A percentile compares a stretch with the other conserved stretches of the same genome.
Evolutionary conservation across 37 sponge, comb jelly and placozoan genomes (phyloP).

Genomic region (Lycopodina hypogea): DNA sequence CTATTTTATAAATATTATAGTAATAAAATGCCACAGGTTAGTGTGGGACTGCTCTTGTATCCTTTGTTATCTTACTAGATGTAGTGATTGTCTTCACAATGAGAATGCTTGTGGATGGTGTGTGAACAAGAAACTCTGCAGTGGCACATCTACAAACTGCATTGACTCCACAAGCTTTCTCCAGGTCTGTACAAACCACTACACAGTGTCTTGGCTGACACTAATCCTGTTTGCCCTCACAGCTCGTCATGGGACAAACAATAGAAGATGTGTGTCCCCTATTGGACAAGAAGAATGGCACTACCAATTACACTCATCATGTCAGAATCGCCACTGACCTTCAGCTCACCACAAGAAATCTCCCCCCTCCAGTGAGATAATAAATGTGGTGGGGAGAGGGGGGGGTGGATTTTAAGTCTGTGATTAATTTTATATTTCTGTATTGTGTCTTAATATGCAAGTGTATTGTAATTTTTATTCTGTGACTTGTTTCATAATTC

Average conservation of each 20-base stretch:
- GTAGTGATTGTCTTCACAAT: conserved; percentile 47
- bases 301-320: conserved; percentile 32
- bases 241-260: not conserved
- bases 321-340: conserved; percentile 16
- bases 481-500: no score
- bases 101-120: conserved; percentile 61
- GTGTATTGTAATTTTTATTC: no score
- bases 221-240: not conserved
- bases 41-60: no score
- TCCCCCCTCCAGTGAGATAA: conserved; percentile 17
- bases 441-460: no score
- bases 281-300: not conserved
- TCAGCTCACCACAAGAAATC: conserved; percentile 30
- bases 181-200: not conserved
- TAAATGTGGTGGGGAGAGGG: no score
- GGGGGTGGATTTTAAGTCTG: no score
- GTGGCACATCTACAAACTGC: conserved; percentile 25
- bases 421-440: no score
- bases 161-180: not conserved
- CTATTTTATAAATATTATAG: no score
- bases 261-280: conserved; percentile 43
- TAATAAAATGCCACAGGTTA: no score
- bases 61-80: conserved; percentile 6
- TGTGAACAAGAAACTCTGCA: conserved; percentile 39
- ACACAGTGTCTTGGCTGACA: no score